These are phyloP conservation scores for Anodontia alba DNA, from an alignment of 2,888 invertebrate species.

Conservation along the genomic window DNA sequence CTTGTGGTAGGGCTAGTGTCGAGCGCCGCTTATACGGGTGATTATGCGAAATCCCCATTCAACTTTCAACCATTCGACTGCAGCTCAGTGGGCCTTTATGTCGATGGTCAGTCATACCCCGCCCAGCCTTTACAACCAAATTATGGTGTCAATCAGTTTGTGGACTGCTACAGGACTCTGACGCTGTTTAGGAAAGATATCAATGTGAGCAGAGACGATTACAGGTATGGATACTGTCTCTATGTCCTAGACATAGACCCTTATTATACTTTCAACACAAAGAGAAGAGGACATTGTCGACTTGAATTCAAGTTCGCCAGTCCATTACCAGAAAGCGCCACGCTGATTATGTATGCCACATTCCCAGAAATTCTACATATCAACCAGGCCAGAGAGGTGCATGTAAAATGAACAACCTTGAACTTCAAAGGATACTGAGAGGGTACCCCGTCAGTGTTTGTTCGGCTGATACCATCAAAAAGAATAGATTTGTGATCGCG, in stretches of 20 bases:
- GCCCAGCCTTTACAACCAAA: constrained; percentile 40
- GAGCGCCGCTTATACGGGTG: constrained; percentile 22
- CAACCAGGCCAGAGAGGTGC: constrained; percentile 22
- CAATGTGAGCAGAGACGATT: constrained; percentile 21
- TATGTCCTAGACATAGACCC: constrained; percentile 30
- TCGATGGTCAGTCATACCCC: constrained; percentile 32
- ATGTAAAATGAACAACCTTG: constrained; percentile 17
- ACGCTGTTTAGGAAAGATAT: constrained; percentile 7
- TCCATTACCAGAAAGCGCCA: constrained; percentile 40
- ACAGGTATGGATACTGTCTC: constrained; percentile 25
- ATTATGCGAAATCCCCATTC: constrained; percentile 35
- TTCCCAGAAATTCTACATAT: constrained; percentile 36
- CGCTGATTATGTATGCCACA: constrained; percentile 35
- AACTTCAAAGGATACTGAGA: background rate
- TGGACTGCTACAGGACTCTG: constrained; percentile 40
- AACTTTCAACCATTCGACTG: constrained; percentile 42
- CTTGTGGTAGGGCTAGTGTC: constrained; percentile 30
- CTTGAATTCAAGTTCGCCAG: constrained; percentile 33
- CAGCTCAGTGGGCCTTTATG: constrained; percentile 37
- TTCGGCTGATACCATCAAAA: constrained; percentile 17
- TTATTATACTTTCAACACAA: constrained; percentile 26
- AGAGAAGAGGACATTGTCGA: constrained; percentile 39
- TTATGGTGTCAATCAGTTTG: constrained; percentile 1
- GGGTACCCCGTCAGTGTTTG: constrained; percentile 16
- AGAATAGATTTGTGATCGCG: constrained; percentile 8